Conservation (phyloP, 2,797 vertebrate species). For the Anolis apletophallus region DNA sequence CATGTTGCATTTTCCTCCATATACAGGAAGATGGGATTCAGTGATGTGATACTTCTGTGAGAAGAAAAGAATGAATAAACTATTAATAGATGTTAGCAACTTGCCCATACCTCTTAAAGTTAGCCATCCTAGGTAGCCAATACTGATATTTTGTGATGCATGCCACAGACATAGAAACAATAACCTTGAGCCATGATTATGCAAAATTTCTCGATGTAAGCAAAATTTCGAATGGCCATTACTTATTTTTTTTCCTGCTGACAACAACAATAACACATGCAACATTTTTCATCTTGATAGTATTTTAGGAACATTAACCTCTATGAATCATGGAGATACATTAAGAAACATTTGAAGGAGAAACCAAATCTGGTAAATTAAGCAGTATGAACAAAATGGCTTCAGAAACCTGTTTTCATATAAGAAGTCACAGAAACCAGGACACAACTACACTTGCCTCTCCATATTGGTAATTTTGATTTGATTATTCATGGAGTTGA, state of each 20-base stretch:
- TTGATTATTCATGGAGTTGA: no score
- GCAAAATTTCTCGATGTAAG: conserved; percentile 41
- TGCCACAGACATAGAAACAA: background rate
- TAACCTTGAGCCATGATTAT: conserved; percentile 27
- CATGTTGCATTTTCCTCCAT: background rate
- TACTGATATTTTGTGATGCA: background rate
- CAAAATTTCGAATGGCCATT: conserved; percentile 37
- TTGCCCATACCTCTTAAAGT: background rate
- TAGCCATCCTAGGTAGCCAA: background rate
- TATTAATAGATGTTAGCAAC: background rate
- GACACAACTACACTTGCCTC: background rate
- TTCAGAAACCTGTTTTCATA: background rate
- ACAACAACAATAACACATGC: conserved; percentile 33
- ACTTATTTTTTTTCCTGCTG: conserved; percentile 41
- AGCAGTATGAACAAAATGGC: background rate
- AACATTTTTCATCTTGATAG: conserved; percentile 43
- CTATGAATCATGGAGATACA: conserved; percentile 5
- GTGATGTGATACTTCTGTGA: background rate
- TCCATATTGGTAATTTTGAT: no score
- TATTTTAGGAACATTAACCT: conserved; percentile 25
- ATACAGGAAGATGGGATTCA: background rate
- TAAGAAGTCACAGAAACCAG: background rate
- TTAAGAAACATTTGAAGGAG: conserved; percentile 14
- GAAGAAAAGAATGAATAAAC: background rate
- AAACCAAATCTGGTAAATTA: background rate